These are phyloP conservation scores for Macroglossus sobrinus DNA, from an alignment of 2,113 vertebrate species.

Conservation along the genomic window DNA sequence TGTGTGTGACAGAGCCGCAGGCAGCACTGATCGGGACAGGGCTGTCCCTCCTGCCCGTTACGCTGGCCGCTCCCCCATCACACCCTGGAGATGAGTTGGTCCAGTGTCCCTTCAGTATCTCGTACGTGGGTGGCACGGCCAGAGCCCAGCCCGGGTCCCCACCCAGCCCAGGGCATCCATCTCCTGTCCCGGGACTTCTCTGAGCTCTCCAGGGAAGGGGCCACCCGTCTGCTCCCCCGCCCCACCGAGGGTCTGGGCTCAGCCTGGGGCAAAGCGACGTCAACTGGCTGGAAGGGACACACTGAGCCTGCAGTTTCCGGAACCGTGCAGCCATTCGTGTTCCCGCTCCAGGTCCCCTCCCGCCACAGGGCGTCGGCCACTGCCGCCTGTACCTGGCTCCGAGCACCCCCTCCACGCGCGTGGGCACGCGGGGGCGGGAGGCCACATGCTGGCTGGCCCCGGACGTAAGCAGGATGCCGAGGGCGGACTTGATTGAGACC, in stretches of 20 bases:
- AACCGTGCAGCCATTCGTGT: neutral
- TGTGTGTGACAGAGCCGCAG: neutral
- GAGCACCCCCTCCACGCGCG: rapidly evolving
- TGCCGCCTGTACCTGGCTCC: rapidly evolving
- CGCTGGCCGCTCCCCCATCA: neutral
- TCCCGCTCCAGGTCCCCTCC: rapidly evolving
- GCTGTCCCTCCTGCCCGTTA: too few relatives aligned
- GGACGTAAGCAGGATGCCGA: neutral
- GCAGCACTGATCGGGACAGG: neutral
- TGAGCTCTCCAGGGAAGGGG: neutral
- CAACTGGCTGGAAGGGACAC: neutral
- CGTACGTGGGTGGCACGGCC: neutral
- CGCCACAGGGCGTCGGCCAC: neutral
- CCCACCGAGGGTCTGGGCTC: neutral
- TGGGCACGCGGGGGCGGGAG: neutral
- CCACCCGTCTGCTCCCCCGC: neutral
- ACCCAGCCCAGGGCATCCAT: rapidly evolving
- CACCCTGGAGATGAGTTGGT: neutral
- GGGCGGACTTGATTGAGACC: rapidly evolving
- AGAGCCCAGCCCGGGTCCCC: rapidly evolving
- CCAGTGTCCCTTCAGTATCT: rapidly evolving
- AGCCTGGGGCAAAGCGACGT: too few relatives aligned
- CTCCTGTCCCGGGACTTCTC: neutral
- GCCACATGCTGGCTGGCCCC: rapidly evolving
- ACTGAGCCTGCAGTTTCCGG: neutral